Conservation (phyloP, 2,888 invertebrate species). For the Eristalis arbustorum region DNA sequence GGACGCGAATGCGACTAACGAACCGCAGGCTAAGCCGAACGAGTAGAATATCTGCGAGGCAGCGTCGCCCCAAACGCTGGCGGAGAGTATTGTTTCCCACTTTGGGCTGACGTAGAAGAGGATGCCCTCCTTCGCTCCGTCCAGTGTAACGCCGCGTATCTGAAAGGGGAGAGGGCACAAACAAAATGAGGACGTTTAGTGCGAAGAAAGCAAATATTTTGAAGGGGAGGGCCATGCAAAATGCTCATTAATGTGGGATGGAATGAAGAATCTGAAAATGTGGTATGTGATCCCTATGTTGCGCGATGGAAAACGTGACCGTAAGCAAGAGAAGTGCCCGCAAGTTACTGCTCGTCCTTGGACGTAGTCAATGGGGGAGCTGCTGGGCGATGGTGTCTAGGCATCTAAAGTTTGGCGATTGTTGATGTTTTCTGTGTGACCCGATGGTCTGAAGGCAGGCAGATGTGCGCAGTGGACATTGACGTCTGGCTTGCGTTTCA, state of each 20-base stretch:
- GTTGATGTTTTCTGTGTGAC: neutral
- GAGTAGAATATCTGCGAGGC: slow-evolving; percentile 93
- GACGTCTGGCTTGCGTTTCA: neutral
- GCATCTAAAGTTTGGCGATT: neutral
- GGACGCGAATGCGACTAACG: slow-evolving; percentile 88
- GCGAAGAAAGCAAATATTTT: neutral
- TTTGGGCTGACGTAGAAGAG: slow-evolving; percentile 87
- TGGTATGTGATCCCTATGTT: neutral
- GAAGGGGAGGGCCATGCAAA: neutral
- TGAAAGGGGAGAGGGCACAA: slow-evolving; percentile 39
- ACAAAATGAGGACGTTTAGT: neutral
- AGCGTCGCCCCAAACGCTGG: slow-evolving; percentile 90
- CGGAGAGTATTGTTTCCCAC: slow-evolving; percentile 84
- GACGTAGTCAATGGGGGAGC: neutral
- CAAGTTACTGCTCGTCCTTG: neutral
- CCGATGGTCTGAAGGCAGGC: neutral
- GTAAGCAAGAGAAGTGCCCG: neutral
- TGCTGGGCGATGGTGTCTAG: neutral
- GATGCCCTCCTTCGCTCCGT: slow-evolving; percentile 87
- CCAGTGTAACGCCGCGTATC: slow-evolving; percentile 84
- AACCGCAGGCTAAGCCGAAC: slow-evolving; percentile 88
- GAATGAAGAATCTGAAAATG: neutral
- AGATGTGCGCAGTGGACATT: neutral
- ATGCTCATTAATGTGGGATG: slow-evolving; percentile 1
- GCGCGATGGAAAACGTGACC: neutral